Percentiles rank a stretch among this genome's conserved stretches.
Conservation (phyloP, 2,888 invertebrate genomes). For the Mimumesa dahlbomi region DNA sequence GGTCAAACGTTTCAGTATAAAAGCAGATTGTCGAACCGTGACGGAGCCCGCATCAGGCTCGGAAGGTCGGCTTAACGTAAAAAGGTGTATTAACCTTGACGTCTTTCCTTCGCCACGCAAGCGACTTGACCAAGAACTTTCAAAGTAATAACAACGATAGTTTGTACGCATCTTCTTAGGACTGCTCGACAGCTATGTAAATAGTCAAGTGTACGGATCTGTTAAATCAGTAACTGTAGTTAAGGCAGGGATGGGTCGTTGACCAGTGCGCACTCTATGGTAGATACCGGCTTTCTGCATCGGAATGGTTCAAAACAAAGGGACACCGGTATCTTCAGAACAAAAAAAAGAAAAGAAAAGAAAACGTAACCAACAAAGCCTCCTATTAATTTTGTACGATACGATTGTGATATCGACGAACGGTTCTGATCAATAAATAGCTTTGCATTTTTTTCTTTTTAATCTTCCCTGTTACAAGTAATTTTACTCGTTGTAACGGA, state of each 20-base stretch:
- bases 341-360: no score
- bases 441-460: no score
- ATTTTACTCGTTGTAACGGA: conserved; percentile 9
- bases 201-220: conserved; percentile 24
- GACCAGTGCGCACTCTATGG: conserved; percentile 52
- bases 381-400: no score
- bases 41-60: conserved; percentile 62
- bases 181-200: conserved; percentile 24
- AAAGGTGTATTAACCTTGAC: conserved; percentile 68
- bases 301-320: conserved; percentile 45
- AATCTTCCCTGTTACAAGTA: no score
- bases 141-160: conserved; percentile 41
- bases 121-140: conserved; percentile 60
- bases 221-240: conserved; percentile 51
- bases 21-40: conserved; percentile 62
- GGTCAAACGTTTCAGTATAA: conserved; percentile 60
- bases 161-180: conserved; percentile 13
- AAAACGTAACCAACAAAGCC: no score
- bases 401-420: neutral
- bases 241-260: conserved; percentile 50
- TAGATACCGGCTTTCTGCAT: conserved; percentile 40
- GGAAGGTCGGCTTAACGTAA: conserved; percentile 62
- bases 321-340: conserved; percentile 22
- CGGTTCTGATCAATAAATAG: neutral
- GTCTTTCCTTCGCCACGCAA: conserved; percentile 55